phyloP scores from a whole-genome alignment of 2,113 vertebrate genomes.

The Spheniscus mendiculus region DNA sequence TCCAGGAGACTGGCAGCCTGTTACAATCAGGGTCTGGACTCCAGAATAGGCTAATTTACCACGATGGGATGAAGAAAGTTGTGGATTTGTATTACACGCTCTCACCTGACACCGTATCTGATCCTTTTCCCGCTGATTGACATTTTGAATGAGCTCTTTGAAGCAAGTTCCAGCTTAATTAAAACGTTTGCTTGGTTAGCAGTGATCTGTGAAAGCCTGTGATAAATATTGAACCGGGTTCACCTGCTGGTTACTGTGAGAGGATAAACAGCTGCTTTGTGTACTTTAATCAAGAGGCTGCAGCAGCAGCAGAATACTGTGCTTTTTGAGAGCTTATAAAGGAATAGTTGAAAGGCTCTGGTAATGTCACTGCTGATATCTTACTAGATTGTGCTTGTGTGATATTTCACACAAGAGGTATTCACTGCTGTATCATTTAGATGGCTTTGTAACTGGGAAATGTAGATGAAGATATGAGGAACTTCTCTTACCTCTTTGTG shows the following conservation, averaged over 20 bases:
- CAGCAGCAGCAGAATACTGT: conserved; percentile 68
- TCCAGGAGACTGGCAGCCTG: conserved; percentile 86
- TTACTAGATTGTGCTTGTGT: conserved; percentile 80
- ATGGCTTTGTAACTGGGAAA: conserved; percentile 74
- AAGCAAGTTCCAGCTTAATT: conserved; percentile 99
- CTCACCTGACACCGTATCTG: conserved; percentile 94
- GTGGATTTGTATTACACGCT: conserved; percentile 91
- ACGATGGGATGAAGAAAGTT: conserved; percentile 83
- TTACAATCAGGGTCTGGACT: conserved; percentile 82
- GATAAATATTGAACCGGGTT: conserved; percentile 99
- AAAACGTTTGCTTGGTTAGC: conserved; percentile 98
- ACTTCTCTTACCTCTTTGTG: conserved; percentile 62
- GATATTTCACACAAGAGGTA: conserved; percentile 88
- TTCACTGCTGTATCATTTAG: conserved; percentile 71
- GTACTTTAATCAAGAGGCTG: conserved; percentile 78
- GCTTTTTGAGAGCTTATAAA: conserved; percentile 67
- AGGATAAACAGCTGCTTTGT: conserved; percentile 98
- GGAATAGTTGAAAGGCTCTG: conserved; percentile 75
- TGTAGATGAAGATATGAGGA: conserved; percentile 69
- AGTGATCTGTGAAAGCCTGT: conserved; percentile 99
- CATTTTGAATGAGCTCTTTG: conserved; percentile 98
- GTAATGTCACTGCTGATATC: conserved; percentile 79
- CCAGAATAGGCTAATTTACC: conserved; percentile 82
- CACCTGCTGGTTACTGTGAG: conserved; percentile 96
- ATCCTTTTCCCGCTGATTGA: conserved; percentile 92